Evolutionary conservation across 2,113 vertebrate species (phyloP).

Genomic region (Rousettus leschenaultii): DNA sequence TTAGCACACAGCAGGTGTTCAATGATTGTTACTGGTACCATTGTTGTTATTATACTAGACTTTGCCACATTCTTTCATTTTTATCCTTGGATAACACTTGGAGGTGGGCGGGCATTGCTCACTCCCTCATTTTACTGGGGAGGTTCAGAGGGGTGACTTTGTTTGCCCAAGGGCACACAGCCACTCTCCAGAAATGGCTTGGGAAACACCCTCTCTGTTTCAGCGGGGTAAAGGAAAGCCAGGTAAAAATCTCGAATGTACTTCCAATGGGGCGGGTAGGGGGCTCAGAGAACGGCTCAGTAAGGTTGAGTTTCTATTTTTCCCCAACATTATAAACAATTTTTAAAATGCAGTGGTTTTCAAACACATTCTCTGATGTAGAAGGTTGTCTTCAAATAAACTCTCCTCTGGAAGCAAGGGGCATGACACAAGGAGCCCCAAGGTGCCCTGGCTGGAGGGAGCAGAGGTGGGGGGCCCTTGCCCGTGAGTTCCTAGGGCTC

Average conservation of each 20-base stretch:
- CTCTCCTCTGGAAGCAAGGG: not conserved
- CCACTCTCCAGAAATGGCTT: not conserved
- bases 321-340: not conserved
- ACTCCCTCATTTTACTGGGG: not conserved
- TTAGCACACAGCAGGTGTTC: not conserved
- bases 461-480: not conserved
- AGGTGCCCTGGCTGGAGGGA: not conserved
- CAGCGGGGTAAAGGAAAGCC: not conserved
- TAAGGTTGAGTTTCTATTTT: not conserved
- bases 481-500: not conserved
- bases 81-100: not conserved
- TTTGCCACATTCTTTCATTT: not conserved
- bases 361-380: not conserved
- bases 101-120: not conserved
- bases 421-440: not conserved
- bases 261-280: not conserved
- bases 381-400: not conserved
- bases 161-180: not conserved
- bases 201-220: not conserved
- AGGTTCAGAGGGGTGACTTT: not conserved
- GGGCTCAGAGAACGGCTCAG: not conserved
- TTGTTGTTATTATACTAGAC: too few relatives aligned
- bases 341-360: not conserved
- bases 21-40: not conserved
- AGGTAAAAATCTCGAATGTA: not conserved